These are phyloP conservation scores for Aratinga solstitialis DNA, from an alignment of 2,797 vertebrate species.

Conservation along the genomic window DNA sequence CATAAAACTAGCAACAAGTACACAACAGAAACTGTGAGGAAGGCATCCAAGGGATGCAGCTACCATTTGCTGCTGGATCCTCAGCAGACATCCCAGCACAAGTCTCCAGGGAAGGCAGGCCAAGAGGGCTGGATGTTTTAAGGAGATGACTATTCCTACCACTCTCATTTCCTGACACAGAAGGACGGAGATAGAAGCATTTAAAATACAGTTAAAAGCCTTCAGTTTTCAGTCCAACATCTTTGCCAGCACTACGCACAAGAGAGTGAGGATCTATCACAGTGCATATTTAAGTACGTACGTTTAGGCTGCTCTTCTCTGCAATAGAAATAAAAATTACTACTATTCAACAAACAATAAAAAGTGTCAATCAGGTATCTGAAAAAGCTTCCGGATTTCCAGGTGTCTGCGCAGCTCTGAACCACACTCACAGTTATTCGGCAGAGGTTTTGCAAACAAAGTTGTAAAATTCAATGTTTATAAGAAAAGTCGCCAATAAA, in stretches of 20 bases:
- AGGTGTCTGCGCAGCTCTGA: not conserved
- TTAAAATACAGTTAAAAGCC: not conserved
- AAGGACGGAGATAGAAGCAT: not conserved
- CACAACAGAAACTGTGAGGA: accelerated
- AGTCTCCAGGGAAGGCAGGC: not conserved
- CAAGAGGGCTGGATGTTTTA: accelerated
- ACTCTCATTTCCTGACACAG: accelerated
- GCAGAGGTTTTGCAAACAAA: not conserved
- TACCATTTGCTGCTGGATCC: accelerated
- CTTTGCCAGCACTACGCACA: not conserved
- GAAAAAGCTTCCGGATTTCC: not conserved
- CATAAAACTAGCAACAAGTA: not conserved
- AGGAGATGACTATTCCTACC: accelerated
- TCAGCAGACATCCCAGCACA: not conserved
- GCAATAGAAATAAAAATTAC: not conserved
- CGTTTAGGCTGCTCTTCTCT: not conserved
- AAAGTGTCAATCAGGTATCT: not conserved
- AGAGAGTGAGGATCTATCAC: not conserved
- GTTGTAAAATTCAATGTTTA: not conserved
- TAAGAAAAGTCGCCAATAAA: not conserved
- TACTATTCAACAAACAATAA: not conserved
- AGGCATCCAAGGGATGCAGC: not conserved
- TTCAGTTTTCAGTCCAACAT: not conserved
- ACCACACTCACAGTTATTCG: not conserved
- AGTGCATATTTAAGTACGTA: not conserved